A percentile compares a stretch with the other conserved stretches of the same genome.
Conservation (phyloP, 2,888 invertebrate genomes). For the Pharmacophagus antenor region DNA sequence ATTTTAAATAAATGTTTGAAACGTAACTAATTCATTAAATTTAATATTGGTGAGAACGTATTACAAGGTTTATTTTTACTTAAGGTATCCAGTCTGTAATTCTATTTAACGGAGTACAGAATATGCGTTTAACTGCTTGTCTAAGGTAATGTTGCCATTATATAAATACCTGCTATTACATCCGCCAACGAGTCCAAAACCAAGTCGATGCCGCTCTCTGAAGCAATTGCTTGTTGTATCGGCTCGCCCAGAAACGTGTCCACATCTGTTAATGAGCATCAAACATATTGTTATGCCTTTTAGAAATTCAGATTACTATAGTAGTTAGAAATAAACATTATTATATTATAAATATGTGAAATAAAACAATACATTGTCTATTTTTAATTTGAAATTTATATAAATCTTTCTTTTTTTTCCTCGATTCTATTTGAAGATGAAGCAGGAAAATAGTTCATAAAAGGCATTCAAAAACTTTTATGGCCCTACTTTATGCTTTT, state of each 20-base stretch:
- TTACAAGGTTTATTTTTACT: no score
- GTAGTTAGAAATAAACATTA: no score
- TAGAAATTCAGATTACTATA: no score
- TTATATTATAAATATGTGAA: background rate
- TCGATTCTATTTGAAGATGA: background rate
- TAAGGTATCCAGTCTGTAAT: background rate
- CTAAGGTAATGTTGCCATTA: constrained; percentile 6
- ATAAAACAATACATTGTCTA: background rate
- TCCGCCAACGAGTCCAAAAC: constrained; percentile 86
- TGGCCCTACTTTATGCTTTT: background rate
- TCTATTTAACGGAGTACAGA: background rate
- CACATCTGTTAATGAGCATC: constrained; percentile 78
- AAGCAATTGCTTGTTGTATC: constrained; percentile 86
- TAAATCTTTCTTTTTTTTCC: background rate
- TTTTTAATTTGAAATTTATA: background rate
- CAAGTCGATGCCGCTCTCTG: constrained; percentile 87
- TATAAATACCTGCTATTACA: constrained; percentile 83
- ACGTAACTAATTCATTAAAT: no score
- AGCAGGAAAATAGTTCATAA: background rate
- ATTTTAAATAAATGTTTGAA: no score
- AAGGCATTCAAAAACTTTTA: no score
- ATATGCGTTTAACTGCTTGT: background rate
- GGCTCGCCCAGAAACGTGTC: constrained; percentile 87
- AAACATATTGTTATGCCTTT: background rate
- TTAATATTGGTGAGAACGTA: no score